Percentiles rank a stretch among this genome's conserved stretches.
These are phyloP conservation scores for Mesorhabditis sp. DNA, from an alignment of 2,888 invertebrate species.

Conservation along the genomic window DNA sequence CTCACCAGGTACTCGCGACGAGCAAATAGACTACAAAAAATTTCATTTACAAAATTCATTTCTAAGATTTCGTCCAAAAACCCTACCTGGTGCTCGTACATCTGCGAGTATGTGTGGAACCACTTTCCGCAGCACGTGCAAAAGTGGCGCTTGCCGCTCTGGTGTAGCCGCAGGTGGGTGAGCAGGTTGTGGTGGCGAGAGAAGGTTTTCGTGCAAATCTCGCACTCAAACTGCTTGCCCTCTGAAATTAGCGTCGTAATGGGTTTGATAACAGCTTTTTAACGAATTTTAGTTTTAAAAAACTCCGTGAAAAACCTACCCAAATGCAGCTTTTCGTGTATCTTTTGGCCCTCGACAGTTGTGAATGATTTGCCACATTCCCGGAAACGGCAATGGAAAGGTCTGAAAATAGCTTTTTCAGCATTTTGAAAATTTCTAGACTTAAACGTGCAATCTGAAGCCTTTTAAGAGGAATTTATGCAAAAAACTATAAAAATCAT, in stretches of 20 bases:
- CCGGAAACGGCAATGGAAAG: not conserved
- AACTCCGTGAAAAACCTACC: not conserved
- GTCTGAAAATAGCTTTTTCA: not conserved
- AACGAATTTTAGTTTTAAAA: not conserved
- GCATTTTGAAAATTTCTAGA: no score
- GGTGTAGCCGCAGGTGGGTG: not conserved
- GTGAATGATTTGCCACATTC: not conserved
- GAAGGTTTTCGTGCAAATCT: not conserved
- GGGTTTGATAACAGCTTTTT: no score
- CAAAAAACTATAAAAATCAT: no score
- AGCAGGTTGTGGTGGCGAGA: not conserved
- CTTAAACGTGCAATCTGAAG: no score
- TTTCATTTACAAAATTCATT: no score
- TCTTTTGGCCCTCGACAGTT: not conserved
- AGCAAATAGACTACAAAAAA: conserved; percentile 9
- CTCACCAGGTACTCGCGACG: conserved; percentile 19
- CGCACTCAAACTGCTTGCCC: not conserved
- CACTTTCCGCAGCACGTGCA: conserved; percentile 29
- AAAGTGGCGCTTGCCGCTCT: conserved; percentile 20
- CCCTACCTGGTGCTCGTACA: conserved; percentile 22
- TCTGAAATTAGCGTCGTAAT: not conserved
- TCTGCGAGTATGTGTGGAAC: conserved; percentile 17
- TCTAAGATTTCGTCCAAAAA: not conserved
- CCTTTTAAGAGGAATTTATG: no score
- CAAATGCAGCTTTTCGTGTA: conserved; percentile 4